Evolutionary conservation across 2,888 invertebrate genomes (phyloP), one percentile per base, ranked within the genome.

Genomic region (Microctonus aethiopoides): DNA sequence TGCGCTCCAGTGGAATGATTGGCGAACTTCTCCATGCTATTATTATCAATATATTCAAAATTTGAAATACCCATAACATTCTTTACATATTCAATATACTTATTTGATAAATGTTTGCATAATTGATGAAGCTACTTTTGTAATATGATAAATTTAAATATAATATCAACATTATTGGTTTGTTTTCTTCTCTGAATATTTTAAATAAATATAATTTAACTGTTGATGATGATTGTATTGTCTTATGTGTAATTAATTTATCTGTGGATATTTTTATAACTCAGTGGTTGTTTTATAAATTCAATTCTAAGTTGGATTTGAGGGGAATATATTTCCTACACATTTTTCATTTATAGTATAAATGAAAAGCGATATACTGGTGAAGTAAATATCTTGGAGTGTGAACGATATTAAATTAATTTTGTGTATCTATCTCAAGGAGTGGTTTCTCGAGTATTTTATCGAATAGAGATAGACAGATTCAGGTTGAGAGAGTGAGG

Each of bases 1-100:
- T 7, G 71, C 73, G 1, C 71, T 73, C 26, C 66, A 68, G 10
- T 73, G 73, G 73, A 73, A 71, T 32, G 66, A 73, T 10, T 29
- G 22, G 2, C 32, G 34, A 9, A 22, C 7, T 11, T 22, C 32
- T 34, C 7, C 0, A 0, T 54, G 32, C 22, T 64, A 20, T 52
- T 3, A 11, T 13, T 22, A n/a, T n/a, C n/a, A n/a, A n/a, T n/a
- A n/a, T n/a, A n/a, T n/a, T n/a, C n/a, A n/a, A n/a, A n/a, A n/a
- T n/a, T n/a, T n/a, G n/a, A n/a, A n/a, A n/a, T n/a, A n/a, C n/a
- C n/a, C n/a, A n/a, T n/a, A n/a, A n/a, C n/a, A n/a, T n/a, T n/a
- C n/a, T n/a, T n/a, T n/a, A n/a, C n/a, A n/a, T n/a, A n/a, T n/a
- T n/a, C n/a, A n/a, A n/a, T n/a, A n/a, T n/a, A n/a, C n/a, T n/a